Conservation (phyloP, 35 echinoderm and acorn worm genomes). For the Apostichopus californicus region DNA sequence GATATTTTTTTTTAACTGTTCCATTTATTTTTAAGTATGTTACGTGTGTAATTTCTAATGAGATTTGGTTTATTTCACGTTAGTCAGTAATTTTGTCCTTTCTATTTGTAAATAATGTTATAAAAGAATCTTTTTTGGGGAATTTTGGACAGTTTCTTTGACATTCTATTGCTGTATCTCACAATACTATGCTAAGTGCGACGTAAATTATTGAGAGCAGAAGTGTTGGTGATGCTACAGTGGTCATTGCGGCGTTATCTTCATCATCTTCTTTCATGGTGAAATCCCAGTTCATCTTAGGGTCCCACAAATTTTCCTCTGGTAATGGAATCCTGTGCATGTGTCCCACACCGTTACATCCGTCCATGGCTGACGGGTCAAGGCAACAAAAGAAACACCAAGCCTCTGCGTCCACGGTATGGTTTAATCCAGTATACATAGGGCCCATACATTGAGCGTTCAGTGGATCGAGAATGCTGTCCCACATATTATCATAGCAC, state of each 20-base stretch:
- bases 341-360: background rate
- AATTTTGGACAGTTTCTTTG: no score
- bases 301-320: slow-evolving; percentile 21
- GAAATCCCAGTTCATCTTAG: slow-evolving; percentile 35
- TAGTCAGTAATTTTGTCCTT: no score
- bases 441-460: background rate
- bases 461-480: background rate
- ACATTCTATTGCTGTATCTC: no score
- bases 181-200: no score
- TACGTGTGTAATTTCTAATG: no score
- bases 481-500: slow-evolving; percentile 13
- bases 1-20: no score
- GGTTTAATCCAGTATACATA: background rate
- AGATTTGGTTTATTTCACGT: no score
- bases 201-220: no score
- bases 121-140: no score
- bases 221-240: no score
- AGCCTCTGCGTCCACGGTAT: background rate
- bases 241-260: background rate
- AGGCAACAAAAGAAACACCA: slow-evolving; percentile 28
- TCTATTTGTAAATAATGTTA: no score
- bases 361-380: background rate
- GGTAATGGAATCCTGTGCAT: background rate
- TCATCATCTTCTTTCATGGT: background rate
- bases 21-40: no score